A percentile compares a stretch with the other conserved stretches of the same genome.
These are phyloP conservation scores for Sebastes trivittatus DNA, from an alignment of 2,797 vertebrate species.

Conservation along the genomic window DNA sequence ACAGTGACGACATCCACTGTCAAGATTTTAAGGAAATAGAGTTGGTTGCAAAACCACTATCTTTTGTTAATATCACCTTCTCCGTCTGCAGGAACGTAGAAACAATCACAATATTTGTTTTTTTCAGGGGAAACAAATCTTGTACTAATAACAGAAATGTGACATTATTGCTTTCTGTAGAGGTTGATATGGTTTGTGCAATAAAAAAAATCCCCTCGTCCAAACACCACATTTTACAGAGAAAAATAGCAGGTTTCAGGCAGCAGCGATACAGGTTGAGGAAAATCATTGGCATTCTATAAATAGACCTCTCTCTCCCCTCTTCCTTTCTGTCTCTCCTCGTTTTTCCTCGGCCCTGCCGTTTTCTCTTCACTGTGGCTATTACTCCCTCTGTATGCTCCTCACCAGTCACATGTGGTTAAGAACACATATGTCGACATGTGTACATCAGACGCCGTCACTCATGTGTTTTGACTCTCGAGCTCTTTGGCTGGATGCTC, in stretches of 20 bases:
- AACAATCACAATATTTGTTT: slow-evolving; percentile 9
- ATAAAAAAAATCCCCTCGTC: slow-evolving; percentile 45
- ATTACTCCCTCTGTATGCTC: slow-evolving; percentile 32
- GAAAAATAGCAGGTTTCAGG: slow-evolving; percentile 60
- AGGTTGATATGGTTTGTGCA: slow-evolving; percentile 39
- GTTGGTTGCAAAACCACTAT: not conserved
- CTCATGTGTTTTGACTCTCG: slow-evolving; percentile 64
- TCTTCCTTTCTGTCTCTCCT: slow-evolving; percentile 33
- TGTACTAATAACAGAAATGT: slow-evolving; percentile 25
- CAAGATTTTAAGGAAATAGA: not conserved
- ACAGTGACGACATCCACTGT: not conserved
- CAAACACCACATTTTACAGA: slow-evolving; percentile 39
- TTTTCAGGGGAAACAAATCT: slow-evolving; percentile 5
- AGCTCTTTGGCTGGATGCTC: slow-evolving; percentile 63
- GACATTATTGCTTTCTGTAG: slow-evolving; percentile 41
- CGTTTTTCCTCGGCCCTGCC: slow-evolving; percentile 32
- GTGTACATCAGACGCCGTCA: slow-evolving; percentile 64
- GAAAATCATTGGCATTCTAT: slow-evolving; percentile 66
- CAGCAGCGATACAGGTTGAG: slow-evolving; percentile 58
- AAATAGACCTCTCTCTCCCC: slow-evolving; percentile 55
- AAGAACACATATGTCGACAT: slow-evolving; percentile 53
- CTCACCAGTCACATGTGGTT: slow-evolving; percentile 58
- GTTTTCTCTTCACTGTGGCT: slow-evolving; percentile 26
- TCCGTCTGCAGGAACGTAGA: not conserved
- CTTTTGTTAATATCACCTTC: not conserved